Base-by-base conservation (phyloP, 2,888 invertebrate genomes). In the Hydroisotoma schaefferi region DNA sequence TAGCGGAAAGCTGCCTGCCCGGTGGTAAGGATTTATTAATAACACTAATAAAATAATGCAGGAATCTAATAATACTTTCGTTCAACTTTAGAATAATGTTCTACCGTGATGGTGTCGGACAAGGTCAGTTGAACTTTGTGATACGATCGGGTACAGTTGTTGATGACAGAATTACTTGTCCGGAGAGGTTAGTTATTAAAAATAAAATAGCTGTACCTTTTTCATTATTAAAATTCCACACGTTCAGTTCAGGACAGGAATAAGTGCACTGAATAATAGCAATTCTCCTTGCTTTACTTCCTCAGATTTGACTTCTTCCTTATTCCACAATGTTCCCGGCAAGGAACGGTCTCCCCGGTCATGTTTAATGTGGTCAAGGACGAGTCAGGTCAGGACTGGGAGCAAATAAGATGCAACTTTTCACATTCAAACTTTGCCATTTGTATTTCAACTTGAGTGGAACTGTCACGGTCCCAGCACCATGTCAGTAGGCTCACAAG, bases 291-390 rank as follows among this genome's bases (percentile, higher is more conserved):
- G n/a, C 15, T 10, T 46, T 23, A 23, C 20, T 46, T 25, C 15
- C 53, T 2, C 77, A 87, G 87, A 61, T 94, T 88, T 71, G 95
- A 98, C 74, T 98, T 94, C 80, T 95, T 84, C 76, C 76, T 97
- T 38, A 86, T 95, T 0, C 87, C 90, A 0, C 95, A 97, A 76
- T 84, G 84, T 38, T 91, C 93, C 0, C 80, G 83, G 0, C 90
- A 94, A 69, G 95, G 95, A 1, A 92, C 95, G 0, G 94, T 95
- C 0, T 82, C 90, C 0, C 97, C 97, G 0, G 93, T 94, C 0
- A 85, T 86, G 0, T 97, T 90, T 79, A 94, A 92, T 73, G 85
- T 97, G 0, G 83, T 97, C 2, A 81, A 82, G 6, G 92, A 94
- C 72, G 84, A 79, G 0, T 80, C 84, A 2, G n/a, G n/a, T n/a